A percentile compares a stretch with the other conserved stretches of the same genome.
Evolutionary conservation across 2,888 invertebrate genomes (phyloP).

Genomic region (Bombyx huttoni): DNA sequence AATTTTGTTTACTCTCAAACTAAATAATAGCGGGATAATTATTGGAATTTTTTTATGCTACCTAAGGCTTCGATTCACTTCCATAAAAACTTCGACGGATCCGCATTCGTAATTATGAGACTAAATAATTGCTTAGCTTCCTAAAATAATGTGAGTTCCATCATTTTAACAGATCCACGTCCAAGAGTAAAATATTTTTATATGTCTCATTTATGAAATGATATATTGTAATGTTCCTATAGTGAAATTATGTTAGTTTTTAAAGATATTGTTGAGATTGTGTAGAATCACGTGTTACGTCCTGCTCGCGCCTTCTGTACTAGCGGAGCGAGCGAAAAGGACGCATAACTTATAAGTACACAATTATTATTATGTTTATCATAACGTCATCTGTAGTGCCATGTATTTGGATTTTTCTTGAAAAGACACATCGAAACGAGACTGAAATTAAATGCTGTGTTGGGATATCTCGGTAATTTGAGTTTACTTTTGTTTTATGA

Average conservation of each 20-base stretch:
- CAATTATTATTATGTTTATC: neutral
- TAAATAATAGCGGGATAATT: no score
- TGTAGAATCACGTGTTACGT: neutral
- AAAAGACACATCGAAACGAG: constrained; percentile 52
- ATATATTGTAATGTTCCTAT: constrained; percentile 49
- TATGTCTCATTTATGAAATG: constrained; percentile 39
- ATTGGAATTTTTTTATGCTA: no score
- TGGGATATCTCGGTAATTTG: neutral
- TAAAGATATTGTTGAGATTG: constrained; percentile 16
- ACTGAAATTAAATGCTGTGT: constrained; percentile 29
- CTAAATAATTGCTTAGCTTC: neutral
- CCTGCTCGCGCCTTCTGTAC: neutral
- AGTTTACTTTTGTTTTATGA: neutral
- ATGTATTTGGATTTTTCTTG: constrained; percentile 34
- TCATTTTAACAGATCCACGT: neutral
- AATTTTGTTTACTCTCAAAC: no score
- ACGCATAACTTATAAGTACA: neutral
- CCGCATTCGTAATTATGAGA: neutral
- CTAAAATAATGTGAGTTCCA: neutral
- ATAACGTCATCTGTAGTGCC: constrained; percentile 34
- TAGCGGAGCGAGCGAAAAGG: no score
- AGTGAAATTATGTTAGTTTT: constrained; percentile 31
- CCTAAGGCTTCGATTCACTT: no score
- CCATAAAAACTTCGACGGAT: no score
- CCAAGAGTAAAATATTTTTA: constrained; percentile 37